These are phyloP conservation scores for Trematocara variabile DNA, from an alignment of 2,113 vertebrate genomes.

Conservation along the genomic window DNA sequence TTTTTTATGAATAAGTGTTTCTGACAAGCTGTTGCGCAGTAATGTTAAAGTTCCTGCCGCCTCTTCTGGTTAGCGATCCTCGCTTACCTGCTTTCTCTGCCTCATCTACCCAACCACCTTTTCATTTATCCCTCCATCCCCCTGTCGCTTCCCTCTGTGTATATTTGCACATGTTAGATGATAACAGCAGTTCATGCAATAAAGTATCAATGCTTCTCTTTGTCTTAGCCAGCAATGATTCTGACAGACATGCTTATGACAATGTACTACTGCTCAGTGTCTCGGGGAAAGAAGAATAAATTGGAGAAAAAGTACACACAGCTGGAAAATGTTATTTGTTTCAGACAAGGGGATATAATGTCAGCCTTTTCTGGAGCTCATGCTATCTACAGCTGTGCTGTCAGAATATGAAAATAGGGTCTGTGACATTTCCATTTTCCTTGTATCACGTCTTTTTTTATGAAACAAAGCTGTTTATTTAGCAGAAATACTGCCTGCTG, in stretches of 20 bases:
- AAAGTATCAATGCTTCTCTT: neutral
- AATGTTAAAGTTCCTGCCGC: neutral
- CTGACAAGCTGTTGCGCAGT: slow-evolving; percentile 15
- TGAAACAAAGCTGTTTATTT: slow-evolving; percentile 15
- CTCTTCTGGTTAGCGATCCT: neutral
- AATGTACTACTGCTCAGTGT: neutral
- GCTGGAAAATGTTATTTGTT: slow-evolving; percentile 6
- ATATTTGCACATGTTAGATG: slow-evolving; percentile 35
- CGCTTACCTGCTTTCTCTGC: neutral
- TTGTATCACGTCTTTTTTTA: neutral
- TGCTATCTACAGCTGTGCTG: neutral
- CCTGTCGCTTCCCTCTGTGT: neutral
- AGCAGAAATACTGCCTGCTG: neutral
- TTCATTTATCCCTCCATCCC: neutral
- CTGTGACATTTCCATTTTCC: slow-evolving; percentile 24
- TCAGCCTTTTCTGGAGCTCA: neutral
- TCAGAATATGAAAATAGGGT: neutral
- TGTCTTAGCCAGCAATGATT: slow-evolving; percentile 4
- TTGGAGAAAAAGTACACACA: neutral
- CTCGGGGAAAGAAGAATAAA: neutral
- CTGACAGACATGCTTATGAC: neutral
- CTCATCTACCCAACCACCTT: neutral
- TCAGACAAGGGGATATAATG: neutral
- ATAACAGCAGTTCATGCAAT: slow-evolving; percentile 28
- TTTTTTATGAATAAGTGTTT: neutral